Base-by-base conservation (phyloP, 2,113 vertebrate species). In the Mus spicilegus region DNA sequence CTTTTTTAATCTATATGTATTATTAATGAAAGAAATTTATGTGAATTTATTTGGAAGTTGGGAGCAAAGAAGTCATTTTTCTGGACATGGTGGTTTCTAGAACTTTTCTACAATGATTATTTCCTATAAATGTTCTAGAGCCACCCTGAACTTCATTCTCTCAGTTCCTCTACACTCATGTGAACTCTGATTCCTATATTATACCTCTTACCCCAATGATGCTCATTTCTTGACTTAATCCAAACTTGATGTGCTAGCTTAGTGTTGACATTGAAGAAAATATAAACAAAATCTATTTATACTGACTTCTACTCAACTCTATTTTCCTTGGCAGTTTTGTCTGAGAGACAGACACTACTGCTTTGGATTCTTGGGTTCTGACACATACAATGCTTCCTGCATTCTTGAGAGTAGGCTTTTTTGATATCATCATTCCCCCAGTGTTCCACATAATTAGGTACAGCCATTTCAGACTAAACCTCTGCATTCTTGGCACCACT, bases 401-500 rank as follows among this genome's bases (percentile, higher is more conserved):
- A 94, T 96, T 89, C 67, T 86, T 94, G 33, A 78, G 28, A 92
- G 22, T 22, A 54, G 67, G 30, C n/a, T 89, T 92, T 33, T 75
- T 90, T 14, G 33, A 12, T 92, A 81, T 46, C 67, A 36, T 67
- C 86, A 94, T 89, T 90, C 77, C 81, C 70, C 93, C n/a, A 81
- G 22, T 58, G 30, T 63, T 91, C 94, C 22, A 17, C 46, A 75
- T 96, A 92, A 92, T 17, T 94, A 54, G 76, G 73, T 81, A 42
- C 11, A 73, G 49, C 95, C 73, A 89, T 77, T 39, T 86, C 36
- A 80, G 36, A 87, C 22, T 94, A 82, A 95, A 86, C 6, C 61
- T 56, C 61, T 67, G 77, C 42, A 87, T 94, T 91, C 93, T 91
- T 96, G 95, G 77, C 77, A 82, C 69, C 22, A 30, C 49, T 96